Percentiles rank a stretch among this genome's conserved stretches.
These are phyloP conservation scores for Idaea straminata DNA, from an alignment of 2,888 invertebrate genomes.

Conservation along the genomic window DNA sequence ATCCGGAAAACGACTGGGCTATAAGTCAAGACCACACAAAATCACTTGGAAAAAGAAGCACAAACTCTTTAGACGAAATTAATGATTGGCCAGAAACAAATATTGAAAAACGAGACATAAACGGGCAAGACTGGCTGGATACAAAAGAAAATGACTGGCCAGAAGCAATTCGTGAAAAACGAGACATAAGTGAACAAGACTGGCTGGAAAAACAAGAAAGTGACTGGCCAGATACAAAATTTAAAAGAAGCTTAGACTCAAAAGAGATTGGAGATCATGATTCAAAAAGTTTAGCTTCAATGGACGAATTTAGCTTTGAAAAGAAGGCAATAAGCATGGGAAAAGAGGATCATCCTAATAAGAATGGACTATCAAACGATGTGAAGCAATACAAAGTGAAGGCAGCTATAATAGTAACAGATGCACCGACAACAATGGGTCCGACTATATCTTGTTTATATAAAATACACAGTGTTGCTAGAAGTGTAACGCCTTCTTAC, in stretches of 20 bases:
- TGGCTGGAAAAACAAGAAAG: not conserved
- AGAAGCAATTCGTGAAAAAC: conserved; percentile 6
- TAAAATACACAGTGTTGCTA: conserved; percentile 60
- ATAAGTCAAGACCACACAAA: conserved; percentile 44
- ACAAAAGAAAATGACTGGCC: conserved; percentile 9
- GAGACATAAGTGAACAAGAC: not conserved
- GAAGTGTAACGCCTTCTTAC: conserved; percentile 65
- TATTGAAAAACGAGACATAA: conserved; percentile 48
- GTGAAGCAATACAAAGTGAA: conserved; percentile 54
- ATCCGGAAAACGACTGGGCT: conserved; percentile 57
- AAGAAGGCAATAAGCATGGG: conserved; percentile 43
- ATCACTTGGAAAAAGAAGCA: conserved; percentile 51
- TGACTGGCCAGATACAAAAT: conserved; percentile 12
- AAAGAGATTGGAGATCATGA: not conserved
- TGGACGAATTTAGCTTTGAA: conserved; percentile 39
- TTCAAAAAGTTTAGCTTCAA: not conserved
- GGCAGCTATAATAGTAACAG: conserved; percentile 42
- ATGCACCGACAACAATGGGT: conserved; percentile 45
- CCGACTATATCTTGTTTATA: conserved; percentile 63
- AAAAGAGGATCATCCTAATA: conserved; percentile 42
- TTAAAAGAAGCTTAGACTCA: conserved; percentile 11
- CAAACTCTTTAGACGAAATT: not conserved
- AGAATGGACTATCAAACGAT: conserved; percentile 46
- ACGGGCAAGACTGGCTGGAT: conserved; percentile 16
- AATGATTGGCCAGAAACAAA: conserved; percentile 16